phyloP scores from a whole-genome alignment of 2,888 invertebrate genomes.

The Achlya flavicornis region DNA sequence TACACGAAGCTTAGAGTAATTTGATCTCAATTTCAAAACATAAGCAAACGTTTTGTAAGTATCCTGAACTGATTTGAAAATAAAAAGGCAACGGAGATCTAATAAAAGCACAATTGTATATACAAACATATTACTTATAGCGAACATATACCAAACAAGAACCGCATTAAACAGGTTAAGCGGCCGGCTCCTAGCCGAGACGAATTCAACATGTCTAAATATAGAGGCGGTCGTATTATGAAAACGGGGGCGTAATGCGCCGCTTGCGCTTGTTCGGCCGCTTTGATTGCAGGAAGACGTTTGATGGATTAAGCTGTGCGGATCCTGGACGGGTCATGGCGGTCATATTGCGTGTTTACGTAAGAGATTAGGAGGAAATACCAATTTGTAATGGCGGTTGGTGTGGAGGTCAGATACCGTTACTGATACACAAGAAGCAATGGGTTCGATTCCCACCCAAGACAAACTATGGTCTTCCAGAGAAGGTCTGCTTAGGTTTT shows the following conservation, averaged over 20 bases:
- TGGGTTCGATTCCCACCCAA: no score
- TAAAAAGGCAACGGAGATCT: not conserved
- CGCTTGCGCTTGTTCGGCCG: conserved; percentile 19
- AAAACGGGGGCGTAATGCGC: conserved; percentile 37
- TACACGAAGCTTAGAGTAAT: no score
- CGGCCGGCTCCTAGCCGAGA: conserved; percentile 14
- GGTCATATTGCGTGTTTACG: not conserved
- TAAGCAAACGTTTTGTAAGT: no score
- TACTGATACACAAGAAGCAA: no score
- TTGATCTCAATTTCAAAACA: no score
- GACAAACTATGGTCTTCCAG: no score
- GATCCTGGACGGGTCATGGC: conserved; percentile 1
- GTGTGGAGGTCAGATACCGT: no score
- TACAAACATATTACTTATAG: not conserved
- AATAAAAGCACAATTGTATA: not conserved
- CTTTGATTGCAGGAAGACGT: conserved; percentile 27
- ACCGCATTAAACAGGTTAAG: conserved; percentile 30
- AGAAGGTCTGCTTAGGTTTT: no score
- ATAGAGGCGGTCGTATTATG: conserved; percentile 40
- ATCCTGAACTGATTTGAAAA: not conserved
- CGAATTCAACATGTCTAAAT: conserved; percentile 36
- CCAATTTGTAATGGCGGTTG: not conserved
- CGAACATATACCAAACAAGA: conserved; percentile 14
- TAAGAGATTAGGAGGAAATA: not conserved
- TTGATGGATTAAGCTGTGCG: conserved; percentile 5